Base-by-base conservation (phyloP, 2,797 vertebrate species). In the Scarus forsteni region DNA sequence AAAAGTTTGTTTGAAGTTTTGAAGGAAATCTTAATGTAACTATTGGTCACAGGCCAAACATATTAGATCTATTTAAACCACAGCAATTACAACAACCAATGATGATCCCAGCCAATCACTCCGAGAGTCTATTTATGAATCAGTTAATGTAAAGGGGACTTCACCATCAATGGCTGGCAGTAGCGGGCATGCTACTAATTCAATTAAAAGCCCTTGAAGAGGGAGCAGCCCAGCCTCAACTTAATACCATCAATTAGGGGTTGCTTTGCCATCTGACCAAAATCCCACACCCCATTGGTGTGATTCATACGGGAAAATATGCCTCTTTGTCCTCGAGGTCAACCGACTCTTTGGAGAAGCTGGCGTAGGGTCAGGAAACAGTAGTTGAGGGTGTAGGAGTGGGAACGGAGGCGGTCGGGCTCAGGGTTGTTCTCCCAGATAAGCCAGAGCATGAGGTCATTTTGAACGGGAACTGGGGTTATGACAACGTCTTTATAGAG, bases 291-390 rank as follows among this genome's bases (percentile, higher is more conserved):
- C 81, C 90, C 75, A 15, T 84, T 75, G 75, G 73, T 69, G 84
- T 93, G 91, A 93, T 90, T 93, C 91, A 93, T 88, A 81, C 78
- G 80, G 91, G 89, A 93, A 94, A 93, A 88, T 91, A 92, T 92
- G 91, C 70, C 77, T 88, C 81, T 88, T 90, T 90, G 90, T 91
- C 85, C 86, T 79, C 59, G 88, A 90, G 86, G 87, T 90, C 87
- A 85, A 86, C 83, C 83, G 58, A 61, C 74, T 77, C 81, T 90
- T 88, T 83, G 80, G 86, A 88, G 86, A 82, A 71, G 68, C 73
- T 92, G 88, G 88, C 81, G 19, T 38, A 55, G 68, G 79, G 64
- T 87, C 87, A 90, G 89, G 83, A 91, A 88, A 85, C 77, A 89
- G 86, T 81, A 85, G 88, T 84, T 69, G 73, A 81, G 84, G 62